These are phyloP conservation scores for Sebastiscus tertius DNA, from an alignment of 2,797 vertebrate genomes.

Conservation along the genomic window DNA sequence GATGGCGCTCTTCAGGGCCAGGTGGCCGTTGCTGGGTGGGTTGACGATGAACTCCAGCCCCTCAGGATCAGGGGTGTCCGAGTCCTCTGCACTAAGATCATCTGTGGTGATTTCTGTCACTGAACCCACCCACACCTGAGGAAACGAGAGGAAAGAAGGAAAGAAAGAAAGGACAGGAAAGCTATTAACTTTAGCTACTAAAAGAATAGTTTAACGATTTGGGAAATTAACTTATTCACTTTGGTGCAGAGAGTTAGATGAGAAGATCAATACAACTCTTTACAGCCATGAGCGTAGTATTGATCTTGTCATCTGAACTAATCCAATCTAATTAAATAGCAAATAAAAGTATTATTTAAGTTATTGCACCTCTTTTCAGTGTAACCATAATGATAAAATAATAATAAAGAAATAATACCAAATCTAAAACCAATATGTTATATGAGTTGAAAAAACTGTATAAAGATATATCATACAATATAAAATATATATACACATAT, in stretches of 20 bases:
- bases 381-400: no score
- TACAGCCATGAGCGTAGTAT: no score
- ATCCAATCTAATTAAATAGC: no score
- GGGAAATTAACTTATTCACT: not conserved
- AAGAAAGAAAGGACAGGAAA: not conserved
- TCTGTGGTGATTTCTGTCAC: conserved; percentile 85
- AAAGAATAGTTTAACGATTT: not conserved
- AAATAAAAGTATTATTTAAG: no score
- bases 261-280: not conserved
- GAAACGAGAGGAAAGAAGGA: not conserved
- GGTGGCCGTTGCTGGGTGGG: conserved; percentile 88
- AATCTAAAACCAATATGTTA: no score
- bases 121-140: conserved; percentile 89
- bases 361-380: no score
- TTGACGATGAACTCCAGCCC: conserved; percentile 86
- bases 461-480: no score
- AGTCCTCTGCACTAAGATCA: conserved; percentile 87
- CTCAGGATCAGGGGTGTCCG: conserved; percentile 81
- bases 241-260: no score
- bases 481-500: no score
- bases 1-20: conserved; percentile 86
- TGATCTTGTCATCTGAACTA: no score
- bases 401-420: no score
- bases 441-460: no score
- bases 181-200: not conserved